These are phyloP conservation scores for Syrmaticus mikado DNA, from an alignment of 2,113 vertebrate genomes.

Conservation along the genomic window DNA sequence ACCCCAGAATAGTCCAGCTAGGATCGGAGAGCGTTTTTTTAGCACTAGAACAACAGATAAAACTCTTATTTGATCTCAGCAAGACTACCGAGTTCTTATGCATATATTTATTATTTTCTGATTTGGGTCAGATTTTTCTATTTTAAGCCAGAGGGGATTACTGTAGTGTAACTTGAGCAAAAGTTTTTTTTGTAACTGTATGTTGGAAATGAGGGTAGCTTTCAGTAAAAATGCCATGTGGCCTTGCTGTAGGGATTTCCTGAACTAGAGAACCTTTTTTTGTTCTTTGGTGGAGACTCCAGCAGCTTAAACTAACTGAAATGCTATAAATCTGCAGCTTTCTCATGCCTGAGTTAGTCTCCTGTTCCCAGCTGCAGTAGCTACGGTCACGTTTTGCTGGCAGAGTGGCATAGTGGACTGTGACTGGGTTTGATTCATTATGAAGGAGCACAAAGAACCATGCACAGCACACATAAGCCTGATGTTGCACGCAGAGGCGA, in stretches of 20 bases:
- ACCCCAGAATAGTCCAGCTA: neutral
- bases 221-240: accelerated
- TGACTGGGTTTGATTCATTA: accelerated
- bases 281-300: neutral
- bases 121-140: neutral
- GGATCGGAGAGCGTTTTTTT: accelerated
- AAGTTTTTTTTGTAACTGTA: neutral
- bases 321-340: neutral
- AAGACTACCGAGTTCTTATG: neutral
- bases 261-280: neutral
- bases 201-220: neutral
- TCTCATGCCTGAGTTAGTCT: neutral
- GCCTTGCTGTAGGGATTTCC: neutral
- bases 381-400: neutral
- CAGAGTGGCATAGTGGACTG: neutral
- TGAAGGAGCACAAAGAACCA: neutral
- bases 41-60: neutral
- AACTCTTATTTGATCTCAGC: neutral
- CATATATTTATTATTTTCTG: neutral
- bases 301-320: neutral
- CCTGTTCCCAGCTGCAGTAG: neutral
- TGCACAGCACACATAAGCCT: neutral
- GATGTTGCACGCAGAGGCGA: neutral
- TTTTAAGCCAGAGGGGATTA: neutral
- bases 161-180: neutral